Conservation (phyloP, 2,113 vertebrate species). For the Amphiprion percula region DNA sequence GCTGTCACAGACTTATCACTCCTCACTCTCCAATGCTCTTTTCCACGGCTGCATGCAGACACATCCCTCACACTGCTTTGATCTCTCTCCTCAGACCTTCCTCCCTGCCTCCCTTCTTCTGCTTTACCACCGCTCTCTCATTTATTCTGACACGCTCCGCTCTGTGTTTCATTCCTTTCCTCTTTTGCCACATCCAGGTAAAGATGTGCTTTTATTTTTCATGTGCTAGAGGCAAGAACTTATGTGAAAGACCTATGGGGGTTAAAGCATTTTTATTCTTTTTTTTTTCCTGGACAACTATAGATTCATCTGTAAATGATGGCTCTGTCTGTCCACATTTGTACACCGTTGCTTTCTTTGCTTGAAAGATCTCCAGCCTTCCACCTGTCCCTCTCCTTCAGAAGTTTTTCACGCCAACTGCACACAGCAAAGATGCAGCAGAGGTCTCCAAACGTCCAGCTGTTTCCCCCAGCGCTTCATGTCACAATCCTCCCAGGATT, state of each 20-base stretch:
- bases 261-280: background rate
- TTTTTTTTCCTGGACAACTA: background rate
- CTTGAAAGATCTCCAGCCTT: conserved; percentile 27
- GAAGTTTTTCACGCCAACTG: conserved; percentile 33
- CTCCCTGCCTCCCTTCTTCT: conserved; percentile 32
- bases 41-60: conserved; percentile 53
- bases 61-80: conserved; percentile 61
- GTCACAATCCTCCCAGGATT: conserved; percentile 37
- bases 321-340: conserved; percentile 21
- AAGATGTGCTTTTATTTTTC: conserved; percentile 27
- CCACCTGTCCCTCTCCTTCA: conserved; percentile 59
- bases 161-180: background rate
- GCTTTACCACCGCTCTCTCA: conserved; percentile 51
- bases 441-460: conserved; percentile 47
- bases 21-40: conserved; percentile 52
- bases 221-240: background rate
- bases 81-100: conserved; percentile 61
- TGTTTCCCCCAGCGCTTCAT: conserved; percentile 48
- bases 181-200: conserved; percentile 46
- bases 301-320: background rate
- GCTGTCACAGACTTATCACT: conserved; percentile 77
- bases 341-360: conserved; percentile 57
- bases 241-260: background rate
- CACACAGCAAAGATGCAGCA: conserved; percentile 28
- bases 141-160: conserved; percentile 62